Conservation (phyloP, 2,113 vertebrate species). For the Labeo rohita region DNA sequence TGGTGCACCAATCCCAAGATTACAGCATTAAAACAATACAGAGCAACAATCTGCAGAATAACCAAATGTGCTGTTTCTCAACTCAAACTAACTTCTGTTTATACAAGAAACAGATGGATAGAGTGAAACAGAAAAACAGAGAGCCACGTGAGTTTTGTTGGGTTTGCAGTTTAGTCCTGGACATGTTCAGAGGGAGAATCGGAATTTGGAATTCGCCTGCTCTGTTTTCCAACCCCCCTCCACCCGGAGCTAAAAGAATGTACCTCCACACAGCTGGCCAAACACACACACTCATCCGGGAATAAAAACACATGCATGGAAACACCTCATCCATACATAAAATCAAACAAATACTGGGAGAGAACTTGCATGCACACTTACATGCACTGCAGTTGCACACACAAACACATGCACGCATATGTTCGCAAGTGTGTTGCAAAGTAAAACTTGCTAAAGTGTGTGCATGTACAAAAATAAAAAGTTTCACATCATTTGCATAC, state of each 20-base stretch:
- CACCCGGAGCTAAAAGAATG: conserved; percentile 60
- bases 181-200: conserved; percentile 60
- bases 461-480: conserved; percentile 29
- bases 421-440: neutral
- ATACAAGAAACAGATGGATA: neutral
- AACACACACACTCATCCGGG: conserved; percentile 60
- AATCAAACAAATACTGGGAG: conserved; percentile 7
- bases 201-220: conserved; percentile 59
- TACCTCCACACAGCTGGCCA: conserved; percentile 63
- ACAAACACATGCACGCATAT: conserved; percentile 36
- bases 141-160: conserved; percentile 60
- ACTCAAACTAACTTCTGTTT: conserved; percentile 7
- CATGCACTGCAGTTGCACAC: conserved; percentile 48
- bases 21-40: conserved; percentile 4
- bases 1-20: neutral
- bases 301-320: conserved; percentile 37
- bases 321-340: conserved; percentile 43
- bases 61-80: conserved; percentile 5
- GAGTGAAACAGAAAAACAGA: neutral
- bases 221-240: conserved; percentile 50
- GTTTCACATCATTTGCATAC: conserved; percentile 1
- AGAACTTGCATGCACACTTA: conserved; percentile 7
- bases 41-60: neutral
- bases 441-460: conserved; percentile 28
- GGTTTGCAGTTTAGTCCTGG: conserved; percentile 63